Base-by-base conservation (phyloP, 2,113 vertebrate genomes). In the Nothobranchius furzeri region DNA sequence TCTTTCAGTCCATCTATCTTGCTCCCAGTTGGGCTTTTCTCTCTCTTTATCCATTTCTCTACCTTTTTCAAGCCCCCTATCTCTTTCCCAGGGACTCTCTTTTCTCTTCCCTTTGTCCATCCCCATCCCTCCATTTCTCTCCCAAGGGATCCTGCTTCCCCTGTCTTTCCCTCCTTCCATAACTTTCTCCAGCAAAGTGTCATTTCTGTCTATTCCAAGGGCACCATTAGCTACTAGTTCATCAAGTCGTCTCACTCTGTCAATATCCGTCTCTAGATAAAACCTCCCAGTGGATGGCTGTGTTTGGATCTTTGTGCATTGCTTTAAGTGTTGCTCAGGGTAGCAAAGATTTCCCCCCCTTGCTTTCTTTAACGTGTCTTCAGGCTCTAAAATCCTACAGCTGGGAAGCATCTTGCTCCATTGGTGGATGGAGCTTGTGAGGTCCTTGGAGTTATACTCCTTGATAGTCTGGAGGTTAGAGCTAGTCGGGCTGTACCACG, bases 181-280 rank as follows among this genome's bases (percentile, higher is more conserved):
- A 43, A 11, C 53, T 60, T 77, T 90, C 25, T 81, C 73, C 17
- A 8, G 51, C 11, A 49, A 61, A 60, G 53, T 85, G 10, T 70
- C 64, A 46, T 81, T 83, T 35, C 50, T 83, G 12, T 84, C 83
- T 54, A 68, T 84, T 57, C 75, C 84, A 60, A 73, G 62, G 30
- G 73, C 14, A 30, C 57, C 75, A 75, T 85, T 82, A 67, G 77
- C 84, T 15, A 65, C 82, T 36, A 86, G 59, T 55, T 91, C 88
- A 72, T 93, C 73, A 1, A 93, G 89, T 37, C 45, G 91, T 81
- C 91, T 91, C 60, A 93, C 86, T 66, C 79, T 87, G 59, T 95
- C 94, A 68, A 93, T 87, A 65, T 95, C 92, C 15, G 82, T 90
- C 84, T 95, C 93, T 54, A 91, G 80, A 61, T 89, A 90, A 20